phyloP scores from a whole-genome alignment of 2,113 vertebrate genomes.

The Cinclus mexicanus region DNA sequence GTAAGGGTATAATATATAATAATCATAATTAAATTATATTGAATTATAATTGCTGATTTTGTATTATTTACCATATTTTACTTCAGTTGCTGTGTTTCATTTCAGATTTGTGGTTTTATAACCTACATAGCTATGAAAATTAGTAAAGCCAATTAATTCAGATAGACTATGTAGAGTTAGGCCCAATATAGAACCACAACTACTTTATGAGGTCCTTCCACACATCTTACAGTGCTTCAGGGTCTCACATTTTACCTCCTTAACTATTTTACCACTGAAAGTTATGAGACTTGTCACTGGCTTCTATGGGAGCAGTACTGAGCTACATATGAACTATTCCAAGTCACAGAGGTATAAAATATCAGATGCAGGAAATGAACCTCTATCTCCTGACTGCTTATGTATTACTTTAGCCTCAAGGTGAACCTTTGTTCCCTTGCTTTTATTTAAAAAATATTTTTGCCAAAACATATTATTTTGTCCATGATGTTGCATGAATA shows the following conservation, averaged over 20 bases:
- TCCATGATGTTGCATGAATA: neutral
- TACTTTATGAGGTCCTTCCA: neutral
- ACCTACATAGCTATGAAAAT: neutral
- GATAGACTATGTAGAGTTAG: neutral
- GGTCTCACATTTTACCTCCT: neutral
- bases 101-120: neutral
- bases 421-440: neutral
- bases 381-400: neutral
- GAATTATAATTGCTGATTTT: neutral
- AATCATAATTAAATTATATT: neutral
- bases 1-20: neutral
- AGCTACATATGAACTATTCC: neutral
- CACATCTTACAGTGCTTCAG: neutral
- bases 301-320: neutral
- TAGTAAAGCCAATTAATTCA: neutral
- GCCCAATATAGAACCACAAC: neutral
- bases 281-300: neutral
- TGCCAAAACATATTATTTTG: neutral
- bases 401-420: neutral
- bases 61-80: neutral
- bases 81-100: neutral
- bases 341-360: neutral
- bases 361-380: neutral
- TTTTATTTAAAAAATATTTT: neutral
- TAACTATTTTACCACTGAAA: neutral